Base-by-base conservation (phyloP, 2,113 vertebrate genomes). In the Brachirus orientalis region DNA sequence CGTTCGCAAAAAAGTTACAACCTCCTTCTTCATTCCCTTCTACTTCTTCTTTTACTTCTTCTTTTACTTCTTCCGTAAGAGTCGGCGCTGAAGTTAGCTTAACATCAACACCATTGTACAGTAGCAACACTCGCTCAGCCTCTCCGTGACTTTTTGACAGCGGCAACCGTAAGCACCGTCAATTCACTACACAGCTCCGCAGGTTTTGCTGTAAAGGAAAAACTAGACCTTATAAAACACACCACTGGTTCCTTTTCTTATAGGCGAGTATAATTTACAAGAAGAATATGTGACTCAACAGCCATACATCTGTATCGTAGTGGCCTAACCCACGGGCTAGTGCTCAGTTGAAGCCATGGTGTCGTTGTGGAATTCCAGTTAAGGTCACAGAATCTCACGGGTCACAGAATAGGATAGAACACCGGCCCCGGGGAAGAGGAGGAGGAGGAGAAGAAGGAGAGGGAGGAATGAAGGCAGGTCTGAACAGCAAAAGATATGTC, bases 401-500 rank as follows among this genome's bases (percentile, higher is more conserved):
- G 51, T 63, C 69, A 63, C 52, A 43, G 8, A 62, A 51, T n/a
- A 0, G 5, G 19, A 8, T 10, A 35, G 37, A 37, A 37, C 52
- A 58, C 52, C 11, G 40, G 35, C 12, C 6, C 43, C 12, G 13
- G n/a, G n/a, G n/a, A n/a, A n/a, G 43, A 13, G 12, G 43, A 9
- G 7, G n/a, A 18, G 33, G 10, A 6, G 43, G 22, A 28, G 37
- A 28, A 67, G 10, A 10, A 6, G 44, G 22, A 46, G 33, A 19
- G 60, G 35, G 8, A 65, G 73, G 52, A 75, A 67, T 80, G 71
- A 17, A 51, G 75, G 48, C 74, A 75, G 38, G 65, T 68, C 48
- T 14, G 62, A 17, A 63, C 68, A 63, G 13, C 50, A 44, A 28
- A 28, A 28, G 28, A 28, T 28, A 28, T 28, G 6, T 6, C 28